Evolutionary conservation across 2,113 vertebrate species (phyloP).

Genomic region (Rhadina sibilatrix): DNA sequence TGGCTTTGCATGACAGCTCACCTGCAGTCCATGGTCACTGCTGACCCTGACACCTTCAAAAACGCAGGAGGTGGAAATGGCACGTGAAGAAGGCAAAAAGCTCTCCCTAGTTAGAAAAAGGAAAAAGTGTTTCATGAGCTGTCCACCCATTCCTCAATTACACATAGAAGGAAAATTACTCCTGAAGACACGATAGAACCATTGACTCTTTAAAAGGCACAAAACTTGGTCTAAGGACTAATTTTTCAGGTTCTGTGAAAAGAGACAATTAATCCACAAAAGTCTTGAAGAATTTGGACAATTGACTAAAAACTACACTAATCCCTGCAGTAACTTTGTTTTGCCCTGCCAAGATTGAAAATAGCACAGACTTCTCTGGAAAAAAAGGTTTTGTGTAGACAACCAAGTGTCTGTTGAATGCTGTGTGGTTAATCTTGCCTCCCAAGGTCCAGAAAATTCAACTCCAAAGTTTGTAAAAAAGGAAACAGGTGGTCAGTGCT

Average conservation of each 20-base stretch:
- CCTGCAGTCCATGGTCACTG: not conserved
- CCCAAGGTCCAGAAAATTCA: not conserved
- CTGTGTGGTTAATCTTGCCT: not conserved
- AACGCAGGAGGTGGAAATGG: not conserved
- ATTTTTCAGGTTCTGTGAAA: not conserved
- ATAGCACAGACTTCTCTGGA: not conserved
- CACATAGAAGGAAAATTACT: not conserved
- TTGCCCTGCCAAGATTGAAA: not conserved
- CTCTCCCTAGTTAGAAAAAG: not conserved
- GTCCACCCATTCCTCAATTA: not conserved
- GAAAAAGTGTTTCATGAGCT: not conserved
- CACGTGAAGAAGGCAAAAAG: not conserved
- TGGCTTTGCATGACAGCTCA: not conserved
- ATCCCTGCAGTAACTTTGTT: not conserved
- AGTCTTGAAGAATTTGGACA: not conserved
- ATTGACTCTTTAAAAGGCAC: not conserved
- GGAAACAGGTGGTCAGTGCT: not conserved
- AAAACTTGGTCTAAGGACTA: not conserved
- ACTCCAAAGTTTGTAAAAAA: not conserved
- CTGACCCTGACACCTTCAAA: not conserved
- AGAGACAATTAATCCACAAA: not conserved
- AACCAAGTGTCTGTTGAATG: not conserved
- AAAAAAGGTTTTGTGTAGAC: not conserved
- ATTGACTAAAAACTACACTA: not conserved
- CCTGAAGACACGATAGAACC: not conserved